These are phyloP conservation scores for Ommatoiulus sabulosus DNA, from an alignment of 2,888 invertebrate genomes.

Conservation along the genomic window DNA sequence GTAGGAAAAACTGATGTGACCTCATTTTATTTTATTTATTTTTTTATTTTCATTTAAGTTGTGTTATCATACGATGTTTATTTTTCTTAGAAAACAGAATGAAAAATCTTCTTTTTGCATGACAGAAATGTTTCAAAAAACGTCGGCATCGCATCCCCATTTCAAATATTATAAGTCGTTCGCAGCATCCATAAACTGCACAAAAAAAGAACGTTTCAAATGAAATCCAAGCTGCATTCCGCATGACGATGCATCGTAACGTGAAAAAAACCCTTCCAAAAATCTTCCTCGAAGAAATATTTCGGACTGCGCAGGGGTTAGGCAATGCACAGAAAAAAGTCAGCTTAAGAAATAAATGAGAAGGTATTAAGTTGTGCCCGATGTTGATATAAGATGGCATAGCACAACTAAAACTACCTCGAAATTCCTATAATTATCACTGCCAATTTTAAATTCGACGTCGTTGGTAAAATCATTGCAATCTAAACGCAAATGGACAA, in stretches of 20 bases:
- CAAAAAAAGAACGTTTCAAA: neutral
- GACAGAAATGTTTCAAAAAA: neutral
- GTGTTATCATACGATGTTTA: neutral
- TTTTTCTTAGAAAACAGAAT: slow-evolving; percentile 9
- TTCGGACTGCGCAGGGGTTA: neutral
- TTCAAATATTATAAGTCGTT: neutral
- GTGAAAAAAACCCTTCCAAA: neutral
- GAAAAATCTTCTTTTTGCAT: slow-evolving; percentile 29
- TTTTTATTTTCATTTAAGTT: slow-evolving; percentile 7
- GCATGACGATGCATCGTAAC: neutral
- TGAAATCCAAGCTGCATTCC: neutral
- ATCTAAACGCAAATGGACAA: no score
- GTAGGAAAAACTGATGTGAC: neutral
- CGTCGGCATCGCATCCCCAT: neutral
- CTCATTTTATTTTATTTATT: neutral
- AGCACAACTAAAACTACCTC: neutral
- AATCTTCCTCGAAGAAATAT: neutral
- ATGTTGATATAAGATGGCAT: neutral
- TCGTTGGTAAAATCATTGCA: no score
- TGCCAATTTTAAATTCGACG: no score
- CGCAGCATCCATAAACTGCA: slow-evolving; percentile 13
- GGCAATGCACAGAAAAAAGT: neutral
- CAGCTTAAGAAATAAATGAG: neutral
- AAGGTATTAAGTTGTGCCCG: neutral
- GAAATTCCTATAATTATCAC: neutral